A percentile compares a stretch with the other conserved stretches of the same genome.
phyloP scores from a whole-genome alignment of 2,888 invertebrate species.

The Acrobasis repandana region DNA sequence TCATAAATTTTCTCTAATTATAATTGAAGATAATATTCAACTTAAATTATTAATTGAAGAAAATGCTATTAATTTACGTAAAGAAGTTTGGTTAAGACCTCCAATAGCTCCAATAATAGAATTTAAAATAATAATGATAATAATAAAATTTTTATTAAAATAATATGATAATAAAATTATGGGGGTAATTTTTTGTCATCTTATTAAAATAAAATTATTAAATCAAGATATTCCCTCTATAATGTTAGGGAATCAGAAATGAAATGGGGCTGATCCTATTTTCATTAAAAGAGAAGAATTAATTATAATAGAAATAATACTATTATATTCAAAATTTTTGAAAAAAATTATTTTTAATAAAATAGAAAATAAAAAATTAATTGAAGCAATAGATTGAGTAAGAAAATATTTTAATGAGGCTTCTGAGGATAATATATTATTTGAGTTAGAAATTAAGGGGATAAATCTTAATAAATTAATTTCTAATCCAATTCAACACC shows the following conservation, averaged over 20 bases:
- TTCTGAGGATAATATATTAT: slow-evolving; percentile 74
- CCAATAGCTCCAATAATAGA: slow-evolving; percentile 74
- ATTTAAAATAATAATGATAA: slow-evolving; percentile 69
- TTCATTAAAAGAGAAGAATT: slow-evolving; percentile 76
- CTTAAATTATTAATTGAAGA: slow-evolving; percentile 86
- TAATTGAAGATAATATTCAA: slow-evolving; percentile 76
- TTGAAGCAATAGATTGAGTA: slow-evolving; percentile 82
- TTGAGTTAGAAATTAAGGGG: slow-evolving; percentile 77
- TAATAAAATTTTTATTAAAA: slow-evolving; percentile 65
- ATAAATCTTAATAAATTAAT: slow-evolving; percentile 85
- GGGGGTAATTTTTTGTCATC: slow-evolving; percentile 86
- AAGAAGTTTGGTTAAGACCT: slow-evolving; percentile 79
- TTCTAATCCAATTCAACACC: slow-evolving; percentile 85
- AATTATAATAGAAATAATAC: slow-evolving; percentile 55
- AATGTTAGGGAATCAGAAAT: slow-evolving; percentile 84
- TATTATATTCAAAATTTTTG: slow-evolving; percentile 58
- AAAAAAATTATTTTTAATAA: slow-evolving; percentile 61
- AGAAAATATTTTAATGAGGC: slow-evolving; percentile 85
- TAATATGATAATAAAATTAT: slow-evolving; percentile 79
- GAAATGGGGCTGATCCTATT: slow-evolving; percentile 83
- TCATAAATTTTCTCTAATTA: slow-evolving; percentile 74
- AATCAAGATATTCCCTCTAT: slow-evolving; percentile 83
- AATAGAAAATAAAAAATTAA: slow-evolving; percentile 77
- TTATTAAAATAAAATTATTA: slow-evolving; percentile 81
- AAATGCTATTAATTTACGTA: slow-evolving; percentile 84